These are phyloP conservation scores for Parnassius apollo DNA, from an alignment of 2,888 invertebrate species.

Conservation along the genomic window DNA sequence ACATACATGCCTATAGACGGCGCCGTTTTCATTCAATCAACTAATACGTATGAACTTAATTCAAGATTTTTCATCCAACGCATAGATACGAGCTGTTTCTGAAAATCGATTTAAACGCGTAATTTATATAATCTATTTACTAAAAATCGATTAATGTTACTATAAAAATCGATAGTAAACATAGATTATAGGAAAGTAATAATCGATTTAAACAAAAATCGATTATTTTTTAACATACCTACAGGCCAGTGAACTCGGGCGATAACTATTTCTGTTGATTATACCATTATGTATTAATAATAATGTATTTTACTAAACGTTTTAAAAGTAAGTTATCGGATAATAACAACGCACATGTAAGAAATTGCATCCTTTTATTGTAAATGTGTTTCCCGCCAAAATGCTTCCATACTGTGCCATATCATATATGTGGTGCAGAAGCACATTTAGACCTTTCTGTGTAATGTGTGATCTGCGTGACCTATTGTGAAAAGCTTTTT, in stretches of 20 bases:
- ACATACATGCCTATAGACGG: too few species aligned
- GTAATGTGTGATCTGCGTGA: slow-evolving; percentile 51
- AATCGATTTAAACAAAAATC: too few species aligned
- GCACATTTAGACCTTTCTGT: slow-evolving; percentile 44
- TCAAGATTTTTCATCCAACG: too few species aligned
- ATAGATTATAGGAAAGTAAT: too few species aligned
- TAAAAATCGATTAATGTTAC: too few species aligned
- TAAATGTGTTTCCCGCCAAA: slow-evolving; percentile 79
- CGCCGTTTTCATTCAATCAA: too few species aligned
- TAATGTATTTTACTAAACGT: slow-evolving; percentile 33
- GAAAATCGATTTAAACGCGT: too few species aligned
- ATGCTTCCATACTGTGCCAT: slow-evolving; percentile 63
- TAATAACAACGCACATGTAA: slow-evolving; percentile 12
- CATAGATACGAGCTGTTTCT: too few species aligned
- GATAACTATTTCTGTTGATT: slow-evolving; percentile 61
- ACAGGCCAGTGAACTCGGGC: slow-evolving; percentile 78
- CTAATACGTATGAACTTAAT: too few species aligned
- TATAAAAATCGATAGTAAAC: too few species aligned
- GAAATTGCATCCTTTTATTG: slow-evolving; percentile 30
- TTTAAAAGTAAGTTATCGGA: slow-evolving; percentile 4
- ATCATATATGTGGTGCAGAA: slow-evolving; percentile 45
- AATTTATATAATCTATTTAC: too few species aligned
- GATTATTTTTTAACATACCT: too few species aligned
- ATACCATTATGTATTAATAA: slow-evolving; percentile 35
- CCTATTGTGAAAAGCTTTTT: slow-evolving; percentile 51